Percentiles rank a stretch among this genome's conserved stretches.
Conservation (phyloP, 2,113 vertebrate genomes). For the Tenebrosternarchus preto region DNA sequence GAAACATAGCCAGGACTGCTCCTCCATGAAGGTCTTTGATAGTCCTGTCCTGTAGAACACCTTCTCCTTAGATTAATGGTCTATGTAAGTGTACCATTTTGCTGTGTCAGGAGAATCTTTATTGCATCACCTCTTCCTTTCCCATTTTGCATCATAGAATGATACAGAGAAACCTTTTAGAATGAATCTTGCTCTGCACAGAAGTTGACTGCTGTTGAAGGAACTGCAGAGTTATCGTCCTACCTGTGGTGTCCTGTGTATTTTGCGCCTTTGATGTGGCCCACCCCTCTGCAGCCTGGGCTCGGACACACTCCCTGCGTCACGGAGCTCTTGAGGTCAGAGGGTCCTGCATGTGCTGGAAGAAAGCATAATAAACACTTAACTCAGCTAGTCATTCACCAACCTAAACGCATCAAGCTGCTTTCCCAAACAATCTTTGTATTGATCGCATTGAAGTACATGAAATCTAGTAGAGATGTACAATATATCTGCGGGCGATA, state of each 20-base stretch:
- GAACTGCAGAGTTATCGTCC: not conserved
- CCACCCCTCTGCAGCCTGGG: constrained; percentile 74
- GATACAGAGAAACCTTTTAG: not conserved
- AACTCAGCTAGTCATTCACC: constrained; percentile 25
- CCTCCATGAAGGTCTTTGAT: not conserved
- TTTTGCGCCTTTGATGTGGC: constrained; percentile 78
- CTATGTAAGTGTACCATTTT: not conserved
- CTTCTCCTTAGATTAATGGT: constrained; percentile 1
- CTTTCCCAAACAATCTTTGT: too few relatives aligned
- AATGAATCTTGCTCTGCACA: not conserved
- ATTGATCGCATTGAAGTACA: too few relatives aligned
- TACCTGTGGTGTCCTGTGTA: constrained; percentile 79
- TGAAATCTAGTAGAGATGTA: too few relatives aligned
- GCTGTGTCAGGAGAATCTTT: not conserved
- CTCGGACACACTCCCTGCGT: constrained; percentile 77
- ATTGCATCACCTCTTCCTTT: not conserved
- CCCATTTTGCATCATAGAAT: not conserved
- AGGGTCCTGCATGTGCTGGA: constrained; percentile 57
- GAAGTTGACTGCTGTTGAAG: too few relatives aligned
- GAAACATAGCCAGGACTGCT: constrained; percentile 22
- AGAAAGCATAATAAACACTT: not conserved
- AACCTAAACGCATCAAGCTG: not conserved
- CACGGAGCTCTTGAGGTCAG: constrained; percentile 61
- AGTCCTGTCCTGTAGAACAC: not conserved
- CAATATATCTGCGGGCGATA: too few relatives aligned